Evolutionary conservation across 1,140 invertebrate genomes (phyloP).

Genomic region (Drosophila pseudoananassae): DNA sequence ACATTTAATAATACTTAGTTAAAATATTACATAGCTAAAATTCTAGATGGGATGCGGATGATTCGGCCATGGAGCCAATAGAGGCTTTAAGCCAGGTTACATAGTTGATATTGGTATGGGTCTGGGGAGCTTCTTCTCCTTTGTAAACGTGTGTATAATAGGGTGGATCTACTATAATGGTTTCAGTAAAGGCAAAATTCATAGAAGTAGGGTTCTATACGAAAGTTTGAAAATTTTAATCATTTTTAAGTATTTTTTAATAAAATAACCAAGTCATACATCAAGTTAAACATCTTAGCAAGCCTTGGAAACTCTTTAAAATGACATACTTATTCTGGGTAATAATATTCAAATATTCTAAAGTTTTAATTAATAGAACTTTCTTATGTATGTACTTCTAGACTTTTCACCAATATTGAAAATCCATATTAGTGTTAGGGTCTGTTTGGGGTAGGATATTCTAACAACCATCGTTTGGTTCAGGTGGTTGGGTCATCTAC

Average conservation of each 20-base stretch:
- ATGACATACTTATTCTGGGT: too few relatives aligned
- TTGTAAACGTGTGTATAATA: constrained; percentile 28
- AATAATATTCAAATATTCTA: too few relatives aligned
- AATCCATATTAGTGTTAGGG: constrained; percentile 8
- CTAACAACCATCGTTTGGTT: constrained; percentile 43
- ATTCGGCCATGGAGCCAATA: not conserved
- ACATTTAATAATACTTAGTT: constrained; percentile 31
- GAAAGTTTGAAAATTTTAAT: too few relatives aligned
- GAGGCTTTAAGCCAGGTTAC: constrained; percentile 15
- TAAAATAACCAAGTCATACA: too few relatives aligned
- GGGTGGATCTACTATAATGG: constrained; percentile 16
- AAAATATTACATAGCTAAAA: constrained; percentile 13
- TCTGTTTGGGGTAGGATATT: constrained; percentile 25
- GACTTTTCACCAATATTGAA: not conserved
- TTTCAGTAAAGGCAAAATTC: not conserved
- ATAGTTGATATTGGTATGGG: constrained; percentile 38
- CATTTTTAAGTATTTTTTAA: too few relatives aligned
- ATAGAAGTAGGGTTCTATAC: not conserved
- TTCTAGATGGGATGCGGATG: constrained; percentile 24
- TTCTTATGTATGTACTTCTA: not conserved
- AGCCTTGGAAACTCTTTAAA: too few relatives aligned
- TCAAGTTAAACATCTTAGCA: too few relatives aligned
- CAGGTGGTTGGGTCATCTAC: constrained; percentile 39
- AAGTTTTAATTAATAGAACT: not conserved
- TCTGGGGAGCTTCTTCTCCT: constrained; percentile 15